phyloP scores from a whole-genome alignment of 2,797 vertebrate species.

The Ptychobarbus kaznakovi region DNA sequence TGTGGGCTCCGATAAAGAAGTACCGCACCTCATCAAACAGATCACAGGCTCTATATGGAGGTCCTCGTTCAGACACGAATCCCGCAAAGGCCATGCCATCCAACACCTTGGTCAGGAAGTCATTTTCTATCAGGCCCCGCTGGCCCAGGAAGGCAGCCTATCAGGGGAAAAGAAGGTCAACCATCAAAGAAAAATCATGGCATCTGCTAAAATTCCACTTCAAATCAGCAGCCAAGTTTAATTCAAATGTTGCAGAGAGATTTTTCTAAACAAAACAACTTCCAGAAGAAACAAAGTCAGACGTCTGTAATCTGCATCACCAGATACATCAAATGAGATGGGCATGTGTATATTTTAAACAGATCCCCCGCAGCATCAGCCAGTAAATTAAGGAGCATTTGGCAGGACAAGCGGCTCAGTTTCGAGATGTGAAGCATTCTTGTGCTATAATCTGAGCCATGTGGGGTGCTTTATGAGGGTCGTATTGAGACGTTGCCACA shows the following conservation, averaged over 20 bases:
- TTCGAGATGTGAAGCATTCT: constrained; percentile 62
- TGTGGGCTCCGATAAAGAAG: neutral
- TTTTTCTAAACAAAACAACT: constrained; percentile 30
- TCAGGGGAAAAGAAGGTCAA: constrained; percentile 60
- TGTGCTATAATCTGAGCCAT: constrained; percentile 77
- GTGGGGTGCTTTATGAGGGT: constrained; percentile 79
- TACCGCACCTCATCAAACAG: constrained; percentile 94
- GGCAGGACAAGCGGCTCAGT: constrained; percentile 61
- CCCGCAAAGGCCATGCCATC: constrained; percentile 99
- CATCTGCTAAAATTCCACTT: constrained; percentile 11
- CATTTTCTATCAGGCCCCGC: constrained; percentile 95
- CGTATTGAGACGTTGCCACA: constrained; percentile 74
- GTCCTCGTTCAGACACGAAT: constrained; percentile 97
- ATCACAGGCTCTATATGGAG: constrained; percentile 94
- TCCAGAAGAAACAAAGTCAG: constrained; percentile 37
- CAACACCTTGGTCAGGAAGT: constrained; percentile 97
- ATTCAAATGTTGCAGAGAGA: constrained; percentile 31
- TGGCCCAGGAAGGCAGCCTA: constrained; percentile 97
- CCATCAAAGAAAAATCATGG: constrained; percentile 10
- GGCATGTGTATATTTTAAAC: constrained; percentile 50
- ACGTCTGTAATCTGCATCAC: constrained; percentile 23
- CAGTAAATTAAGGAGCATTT: constrained; percentile 59
- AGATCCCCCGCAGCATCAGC: constrained; percentile 56
- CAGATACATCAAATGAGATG: constrained; percentile 17
- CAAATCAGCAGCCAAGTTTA: neutral